Evolutionary conservation across 2,113 vertebrate genomes (phyloP).

Genomic region (Aldabrachelys gigantea): DNA sequence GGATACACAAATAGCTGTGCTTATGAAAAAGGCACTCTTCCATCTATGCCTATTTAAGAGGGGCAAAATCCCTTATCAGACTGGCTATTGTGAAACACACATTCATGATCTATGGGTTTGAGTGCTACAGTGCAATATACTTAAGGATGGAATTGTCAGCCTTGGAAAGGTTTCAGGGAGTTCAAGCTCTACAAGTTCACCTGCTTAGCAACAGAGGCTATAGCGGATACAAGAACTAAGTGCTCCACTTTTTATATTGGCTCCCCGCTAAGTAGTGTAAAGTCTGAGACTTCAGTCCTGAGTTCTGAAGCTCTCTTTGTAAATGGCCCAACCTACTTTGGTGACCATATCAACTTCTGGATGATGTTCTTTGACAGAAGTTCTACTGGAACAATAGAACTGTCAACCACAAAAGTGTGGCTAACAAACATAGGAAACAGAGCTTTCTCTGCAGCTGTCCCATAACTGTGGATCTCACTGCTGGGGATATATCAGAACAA

Average conservation of each 20-base stretch:
- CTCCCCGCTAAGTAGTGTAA: not conserved
- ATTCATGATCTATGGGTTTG: not conserved
- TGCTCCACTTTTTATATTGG: not conserved
- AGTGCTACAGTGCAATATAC: not conserved
- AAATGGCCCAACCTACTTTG: rapidly evolving
- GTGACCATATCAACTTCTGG: not conserved
- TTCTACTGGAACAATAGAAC: not conserved
- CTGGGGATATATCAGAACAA: not conserved
- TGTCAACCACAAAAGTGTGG: not conserved
- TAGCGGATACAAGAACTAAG: not conserved
- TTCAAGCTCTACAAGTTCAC: not conserved
- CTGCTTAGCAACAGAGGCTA: not conserved
- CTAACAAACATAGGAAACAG: rapidly evolving
- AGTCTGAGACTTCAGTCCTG: not conserved
- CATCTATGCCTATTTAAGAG: not conserved
- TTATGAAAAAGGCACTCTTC: not conserved
- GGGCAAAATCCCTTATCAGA: not conserved
- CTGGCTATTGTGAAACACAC: not conserved
- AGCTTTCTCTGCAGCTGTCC: not conserved
- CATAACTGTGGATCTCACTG: not conserved
- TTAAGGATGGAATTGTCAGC: not conserved
- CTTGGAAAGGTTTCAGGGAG: not conserved
- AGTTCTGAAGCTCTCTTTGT: rapidly evolving
- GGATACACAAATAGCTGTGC: not conserved
- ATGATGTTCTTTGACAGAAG: not conserved